These are phyloP conservation scores for Pristionchus mayeri DNA, from an alignment of 2,888 invertebrate species.

Conservation along the genomic window DNA sequence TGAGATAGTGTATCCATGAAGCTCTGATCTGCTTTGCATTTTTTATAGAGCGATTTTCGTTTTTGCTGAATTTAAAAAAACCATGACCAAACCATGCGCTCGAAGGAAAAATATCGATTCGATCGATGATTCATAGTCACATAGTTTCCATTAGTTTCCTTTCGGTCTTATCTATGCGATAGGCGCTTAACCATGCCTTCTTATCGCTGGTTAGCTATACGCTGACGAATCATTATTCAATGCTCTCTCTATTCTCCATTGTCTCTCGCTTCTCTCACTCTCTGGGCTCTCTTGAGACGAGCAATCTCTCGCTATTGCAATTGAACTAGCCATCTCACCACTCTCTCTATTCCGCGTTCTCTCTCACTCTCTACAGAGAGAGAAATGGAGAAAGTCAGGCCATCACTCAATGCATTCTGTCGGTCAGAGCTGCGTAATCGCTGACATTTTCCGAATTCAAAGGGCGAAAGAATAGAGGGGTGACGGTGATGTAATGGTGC, in stretches of 20 bases:
- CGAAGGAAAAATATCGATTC: neutral
- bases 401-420: too few relatives aligned
- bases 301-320: neutral
- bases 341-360: too few relatives aligned
- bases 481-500: too few relatives aligned
- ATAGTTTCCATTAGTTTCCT: neutral
- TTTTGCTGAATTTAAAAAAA: too few relatives aligned
- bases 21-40: too few relatives aligned
- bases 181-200: constrained; percentile 7
- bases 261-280: neutral
- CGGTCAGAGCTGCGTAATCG: neutral
- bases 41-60: too few relatives aligned
- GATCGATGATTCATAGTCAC: neutral
- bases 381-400: too few relatives aligned
- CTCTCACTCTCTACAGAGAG: too few relatives aligned
- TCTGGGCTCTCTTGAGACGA: neutral
- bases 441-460: neutral
- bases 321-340: too few relatives aligned
- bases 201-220: constrained; percentile 10
- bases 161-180: neutral
- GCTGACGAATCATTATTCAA: neutral
- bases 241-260: neutral
- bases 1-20: too few relatives aligned
- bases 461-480: neutral
- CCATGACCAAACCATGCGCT: too few relatives aligned